Base-by-base conservation (phyloP, 2,113 vertebrate species). In the Paradoxurus hermaphroditus region DNA sequence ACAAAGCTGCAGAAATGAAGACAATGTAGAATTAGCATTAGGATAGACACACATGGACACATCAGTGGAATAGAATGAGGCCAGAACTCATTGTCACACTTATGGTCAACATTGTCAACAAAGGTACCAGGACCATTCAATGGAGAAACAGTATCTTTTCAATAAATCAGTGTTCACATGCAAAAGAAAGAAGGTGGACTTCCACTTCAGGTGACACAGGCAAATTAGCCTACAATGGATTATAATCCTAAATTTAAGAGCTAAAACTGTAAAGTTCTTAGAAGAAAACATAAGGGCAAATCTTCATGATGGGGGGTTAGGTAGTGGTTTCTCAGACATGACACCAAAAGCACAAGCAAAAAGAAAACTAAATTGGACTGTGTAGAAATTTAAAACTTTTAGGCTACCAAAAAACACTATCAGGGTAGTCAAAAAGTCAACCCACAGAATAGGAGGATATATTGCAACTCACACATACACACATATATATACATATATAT, bases 401-500 rank as follows among this genome's bases (percentile, higher is more conserved):
- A 13, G 90, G 25, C 78, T 82, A 2, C 16, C 12, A 73, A 90
- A 92, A 65, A 41, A 18, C 15, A 44, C 5, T 29, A 53, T 29
- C 16, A 49, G 82, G 21, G 51, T 90, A 63, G 67, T 49, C 56
- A 5, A 79, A 95, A 75, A 53, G n/a, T 49, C 49, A 81, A 36
- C 36, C 15, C 82, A 70, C 41, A 78, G 44, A 85, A 95, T 75
- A 27, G 31, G 31, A 79, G 14, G 44, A 62, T 73, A 73, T 41
- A 94, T 95, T 95, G n/a, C 49, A 95, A 84, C 51, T 94, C n/a
- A 90, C 29, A 63, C 19, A 59, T 21, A 56, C 53, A 53, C 51
- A 53, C 51, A 53, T 16, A 53, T 5, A 53, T 16, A 53, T 5
- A 53, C 11, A 3, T 51, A 16, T 51, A 16, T 51, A 16, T 49